Evolutionary conservation across 1,140 invertebrate species (phyloP), one percentile per base, ranked within the genome.

Genomic region (Caenorhabditis latens): DNA sequence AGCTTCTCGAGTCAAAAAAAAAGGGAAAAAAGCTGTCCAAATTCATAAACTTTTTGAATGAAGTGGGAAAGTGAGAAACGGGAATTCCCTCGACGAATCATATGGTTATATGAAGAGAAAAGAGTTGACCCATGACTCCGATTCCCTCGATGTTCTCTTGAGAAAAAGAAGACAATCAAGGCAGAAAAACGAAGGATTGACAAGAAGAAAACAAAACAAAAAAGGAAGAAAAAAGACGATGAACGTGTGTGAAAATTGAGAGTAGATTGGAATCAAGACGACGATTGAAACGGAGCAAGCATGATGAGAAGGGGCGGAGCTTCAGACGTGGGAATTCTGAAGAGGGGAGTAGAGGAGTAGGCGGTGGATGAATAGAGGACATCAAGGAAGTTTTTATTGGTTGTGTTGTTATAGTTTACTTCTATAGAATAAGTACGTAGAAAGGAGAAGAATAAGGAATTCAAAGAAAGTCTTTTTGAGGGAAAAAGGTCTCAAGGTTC

Each of bases 11-110:
- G 9, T 53, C 50, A 65, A 40, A 65, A 65, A 40, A 65, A 32
- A 65, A 46, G 8, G n/a, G 46, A 75, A 75, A 48, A 19, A 71
- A 71, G 65, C 65, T 71, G 65, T 75, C 50, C 43, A 14, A 79
- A 79, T 79, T 79, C 71, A 79, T 79, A 79, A 79, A 79, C 71
- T 79, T 79, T 79, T 21, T 53, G 57, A n/a, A 21, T 19, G 57
- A n/a, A 58, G 16, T n/a, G n/a, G 57, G n/a, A 58, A n/a, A 58
- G 16, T 58, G 8, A 8, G n/a, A 16, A n/a, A 58, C 21, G 57
- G 19, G 43, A 43, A 50, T 40, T 79, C 71, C 71, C 71, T 53
- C 13, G 71, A 50, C 71, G 46, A n/a, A 79, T 79, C 40, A 79
- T 79, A 50, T 79, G 71, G 71, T 79, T 63, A 24, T 7, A 40